Base-by-base conservation (phyloP, 2,888 invertebrate genomes). In the Lomographa bimaculata region DNA sequence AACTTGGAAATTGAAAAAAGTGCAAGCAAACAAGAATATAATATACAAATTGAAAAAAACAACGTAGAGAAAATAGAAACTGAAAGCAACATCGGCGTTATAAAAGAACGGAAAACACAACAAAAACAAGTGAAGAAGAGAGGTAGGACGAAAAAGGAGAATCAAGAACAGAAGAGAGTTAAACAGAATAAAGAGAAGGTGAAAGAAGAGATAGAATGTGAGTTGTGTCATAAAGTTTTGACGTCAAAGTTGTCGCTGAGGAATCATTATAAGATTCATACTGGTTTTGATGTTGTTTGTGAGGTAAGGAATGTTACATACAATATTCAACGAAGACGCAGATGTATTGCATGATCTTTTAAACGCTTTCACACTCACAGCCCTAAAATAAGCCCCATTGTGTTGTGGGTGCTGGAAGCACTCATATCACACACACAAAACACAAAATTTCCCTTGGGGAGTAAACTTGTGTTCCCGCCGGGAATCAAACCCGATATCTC, bases 221-320 rank as follows among this genome's bases (percentile, higher is more conserved):
- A 85, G 59, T 70, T 77, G 40, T 87, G 86, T 32, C 79, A 85
- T 46, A 87, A 87, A 33, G 66, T 82, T 14, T 53, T 86, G 16
- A 80, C 84, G 0, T 86, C 85, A 0, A 82, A 78, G 37, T 39
- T 82, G 24, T 86, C 86, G 0, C 43, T 86, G 21, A 50, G 84
- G 3, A 86, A 85, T 44, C 87, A 87, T 73, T 77, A 82, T 32
- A 87, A 87, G 38, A 87, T 86, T 38, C 86, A 87, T 37, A 84
- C 83, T 0, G 86, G 86, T 0, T 85, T 86, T 50, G 83, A 86
- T 60, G 75, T 86, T 5, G 61, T 69, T 3, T 71, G 69, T 29
- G 70, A 71, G 57, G 70, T 71, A 29, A 46, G 57, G 0, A 16
- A 20, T 3, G 14, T 10, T 7, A 29, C n/a, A n/a, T n/a, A n/a